A percentile compares a stretch with the other conserved stretches of the same genome.
phyloP scores from a whole-genome alignment of 2,797 vertebrate species.

The Tokudaia muenninki region DNA sequence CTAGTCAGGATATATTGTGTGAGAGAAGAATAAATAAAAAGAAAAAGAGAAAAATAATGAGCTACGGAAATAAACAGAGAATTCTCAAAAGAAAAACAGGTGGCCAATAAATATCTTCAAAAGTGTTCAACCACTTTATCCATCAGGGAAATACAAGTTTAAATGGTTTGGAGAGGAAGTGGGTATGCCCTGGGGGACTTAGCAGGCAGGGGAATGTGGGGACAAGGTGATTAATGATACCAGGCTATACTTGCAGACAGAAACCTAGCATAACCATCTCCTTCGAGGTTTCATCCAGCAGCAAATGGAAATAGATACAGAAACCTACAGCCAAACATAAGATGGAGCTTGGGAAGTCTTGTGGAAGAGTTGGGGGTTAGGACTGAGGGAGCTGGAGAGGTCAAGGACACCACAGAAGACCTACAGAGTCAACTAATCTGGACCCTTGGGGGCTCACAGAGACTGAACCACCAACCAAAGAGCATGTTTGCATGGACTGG shows the following conservation, averaged over 20 bases:
- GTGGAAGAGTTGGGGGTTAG: not conserved
- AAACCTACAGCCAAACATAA: not conserved
- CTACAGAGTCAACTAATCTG: not conserved
- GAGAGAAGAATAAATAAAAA: not conserved
- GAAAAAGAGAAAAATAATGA: not conserved
- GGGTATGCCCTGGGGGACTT: not conserved
- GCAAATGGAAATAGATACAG: not conserved
- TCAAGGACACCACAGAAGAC: not conserved
- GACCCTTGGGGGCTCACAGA: not conserved
- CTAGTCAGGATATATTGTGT: not conserved
- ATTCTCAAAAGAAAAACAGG: not conserved
- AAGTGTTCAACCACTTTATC: not conserved
- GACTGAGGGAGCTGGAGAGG: not conserved
- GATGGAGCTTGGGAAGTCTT: not conserved
- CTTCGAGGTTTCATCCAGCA: not conserved
- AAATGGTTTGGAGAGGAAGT: not conserved
- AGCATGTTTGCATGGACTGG: not conserved
- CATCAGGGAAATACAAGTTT: not conserved
- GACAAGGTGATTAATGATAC: not conserved
- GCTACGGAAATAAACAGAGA: not conserved
- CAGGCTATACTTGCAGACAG: not conserved
- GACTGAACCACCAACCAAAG: not conserved
- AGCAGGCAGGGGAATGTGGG: not conserved
- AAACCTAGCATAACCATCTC: not conserved
- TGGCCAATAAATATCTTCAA: not conserved